phyloP scores from a whole-genome alignment of 1,140 invertebrate species.

The Procambarus virginalis region DNA sequence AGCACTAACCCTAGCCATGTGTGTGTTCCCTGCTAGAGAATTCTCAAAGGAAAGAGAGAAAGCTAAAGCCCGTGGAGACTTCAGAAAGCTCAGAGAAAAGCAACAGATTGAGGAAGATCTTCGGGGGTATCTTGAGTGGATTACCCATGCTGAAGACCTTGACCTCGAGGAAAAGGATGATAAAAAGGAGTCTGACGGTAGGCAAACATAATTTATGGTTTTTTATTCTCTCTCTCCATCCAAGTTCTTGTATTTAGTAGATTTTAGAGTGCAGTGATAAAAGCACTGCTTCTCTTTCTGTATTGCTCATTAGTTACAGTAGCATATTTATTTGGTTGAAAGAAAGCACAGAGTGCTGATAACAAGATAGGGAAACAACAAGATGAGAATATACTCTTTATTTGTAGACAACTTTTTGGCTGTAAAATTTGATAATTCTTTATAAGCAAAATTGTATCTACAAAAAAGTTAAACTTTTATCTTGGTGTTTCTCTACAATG shows the following conservation, averaged over 20 bases:
- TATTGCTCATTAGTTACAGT: constrained; percentile 2
- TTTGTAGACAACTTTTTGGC: no score
- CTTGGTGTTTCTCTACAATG: no score
- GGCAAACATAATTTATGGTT: constrained; percentile 16
- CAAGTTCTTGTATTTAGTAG: not conserved
- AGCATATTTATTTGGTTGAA: not conserved
- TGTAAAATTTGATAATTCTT: no score
- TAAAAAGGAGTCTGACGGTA: constrained; percentile 70
- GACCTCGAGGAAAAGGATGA: constrained; percentile 75
- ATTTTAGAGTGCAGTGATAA: constrained; percentile 33
- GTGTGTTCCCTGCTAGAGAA: constrained; percentile 75
- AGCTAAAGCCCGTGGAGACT: constrained; percentile 81
- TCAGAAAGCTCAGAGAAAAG: constrained; percentile 81
- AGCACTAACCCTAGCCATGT: constrained; percentile 40
- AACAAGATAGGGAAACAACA: no score
- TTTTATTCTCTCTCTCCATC: constrained; percentile 1
- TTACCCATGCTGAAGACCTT: constrained; percentile 81
- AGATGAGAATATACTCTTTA: no score
- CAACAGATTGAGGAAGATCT: constrained; percentile 82
- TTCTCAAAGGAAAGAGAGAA: constrained; percentile 84
- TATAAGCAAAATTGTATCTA: no score
- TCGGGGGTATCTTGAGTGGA: constrained; percentile 82
- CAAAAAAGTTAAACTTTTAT: no score
- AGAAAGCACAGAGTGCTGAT: no score
- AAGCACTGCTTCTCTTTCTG: constrained; percentile 20